Percentiles rank a stretch among this genome's conserved stretches.
These are phyloP conservation scores for Beris chalybata DNA, from an alignment of 2,888 invertebrate species.

Conservation along the genomic window DNA sequence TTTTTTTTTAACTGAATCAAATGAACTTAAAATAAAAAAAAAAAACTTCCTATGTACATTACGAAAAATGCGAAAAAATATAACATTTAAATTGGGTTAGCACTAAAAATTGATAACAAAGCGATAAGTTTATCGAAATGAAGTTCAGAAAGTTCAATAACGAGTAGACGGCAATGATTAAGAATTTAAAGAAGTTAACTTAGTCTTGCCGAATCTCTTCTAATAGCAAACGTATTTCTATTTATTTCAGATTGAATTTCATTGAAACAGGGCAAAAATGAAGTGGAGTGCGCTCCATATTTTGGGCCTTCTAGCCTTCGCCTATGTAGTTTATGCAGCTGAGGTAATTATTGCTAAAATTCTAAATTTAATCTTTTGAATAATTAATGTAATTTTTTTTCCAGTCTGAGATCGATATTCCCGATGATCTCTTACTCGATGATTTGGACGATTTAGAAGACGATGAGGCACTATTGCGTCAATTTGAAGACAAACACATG, in stretches of 20 bases:
- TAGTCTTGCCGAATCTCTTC: conserved; percentile 2
- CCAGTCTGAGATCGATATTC: conserved; percentile 27
- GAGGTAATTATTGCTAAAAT: conserved; percentile 14
- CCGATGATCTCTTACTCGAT: conserved; percentile 40
- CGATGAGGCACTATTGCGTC: conserved; percentile 47
- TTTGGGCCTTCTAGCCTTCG: conserved; percentile 40
- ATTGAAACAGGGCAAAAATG: conserved; percentile 39
- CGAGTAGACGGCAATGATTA: conserved; percentile 1
- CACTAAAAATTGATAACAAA: conserved; percentile 12
- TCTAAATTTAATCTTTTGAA: conserved; percentile 6
- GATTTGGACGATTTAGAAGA: conserved; percentile 40
- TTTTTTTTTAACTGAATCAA: too few relatives aligned
- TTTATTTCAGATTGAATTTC: conserved; percentile 19
- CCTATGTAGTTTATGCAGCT: conserved; percentile 34
- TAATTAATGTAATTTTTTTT: conserved; percentile 7
- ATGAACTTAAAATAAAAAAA: too few relatives aligned
- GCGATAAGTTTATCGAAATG: conserved; percentile 11
- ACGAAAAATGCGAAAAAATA: not conserved
- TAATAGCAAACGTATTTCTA: conserved; percentile 7
- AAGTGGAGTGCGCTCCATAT: conserved; percentile 45
- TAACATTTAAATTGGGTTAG: conserved; percentile 15
- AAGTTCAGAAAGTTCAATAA: conserved; percentile 26
- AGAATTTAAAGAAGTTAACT: not conserved
- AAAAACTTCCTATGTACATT: too few relatives aligned
- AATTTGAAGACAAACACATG: conserved; percentile 50